Percentiles rank a stretch among this genome's conserved stretches.
These are phyloP conservation scores for Lynx canadensis DNA, from an alignment of 2,113 vertebrate genomes.

Conservation along the genomic window DNA sequence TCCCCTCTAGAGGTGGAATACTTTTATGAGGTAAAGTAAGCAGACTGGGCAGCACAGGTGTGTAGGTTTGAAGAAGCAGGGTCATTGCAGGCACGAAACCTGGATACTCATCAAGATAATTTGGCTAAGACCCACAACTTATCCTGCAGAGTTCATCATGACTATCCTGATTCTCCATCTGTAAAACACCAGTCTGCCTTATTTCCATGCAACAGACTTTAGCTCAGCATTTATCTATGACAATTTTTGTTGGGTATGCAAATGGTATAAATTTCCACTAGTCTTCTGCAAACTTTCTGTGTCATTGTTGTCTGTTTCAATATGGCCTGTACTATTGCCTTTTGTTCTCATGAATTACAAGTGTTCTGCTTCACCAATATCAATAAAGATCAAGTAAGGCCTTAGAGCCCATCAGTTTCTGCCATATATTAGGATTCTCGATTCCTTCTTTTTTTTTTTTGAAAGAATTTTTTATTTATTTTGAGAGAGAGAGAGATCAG, in stretches of 20 bases:
- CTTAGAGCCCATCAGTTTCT: not conserved
- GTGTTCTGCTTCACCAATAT: not conserved
- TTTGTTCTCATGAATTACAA: not conserved
- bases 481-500: no score
- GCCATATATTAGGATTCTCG: not conserved
- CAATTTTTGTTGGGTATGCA: not conserved
- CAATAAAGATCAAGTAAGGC: not conserved
- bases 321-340: not conserved
- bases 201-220: not conserved
- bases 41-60: no score
- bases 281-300: not conserved
- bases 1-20: not conserved
- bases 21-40: not conserved
- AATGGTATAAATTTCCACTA: not conserved
- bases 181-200: not conserved
- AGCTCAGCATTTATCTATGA: not conserved
- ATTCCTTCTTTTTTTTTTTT: no score
- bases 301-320: no score
- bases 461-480: no score
- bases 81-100: not conserved
- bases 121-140: not conserved
- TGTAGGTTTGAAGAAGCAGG: not conserved
- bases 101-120: not conserved
- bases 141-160: not conserved
- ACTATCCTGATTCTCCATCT: not conserved